Base-by-base conservation (phyloP, 2,113 vertebrate species). In the Calypte anna region DNA sequence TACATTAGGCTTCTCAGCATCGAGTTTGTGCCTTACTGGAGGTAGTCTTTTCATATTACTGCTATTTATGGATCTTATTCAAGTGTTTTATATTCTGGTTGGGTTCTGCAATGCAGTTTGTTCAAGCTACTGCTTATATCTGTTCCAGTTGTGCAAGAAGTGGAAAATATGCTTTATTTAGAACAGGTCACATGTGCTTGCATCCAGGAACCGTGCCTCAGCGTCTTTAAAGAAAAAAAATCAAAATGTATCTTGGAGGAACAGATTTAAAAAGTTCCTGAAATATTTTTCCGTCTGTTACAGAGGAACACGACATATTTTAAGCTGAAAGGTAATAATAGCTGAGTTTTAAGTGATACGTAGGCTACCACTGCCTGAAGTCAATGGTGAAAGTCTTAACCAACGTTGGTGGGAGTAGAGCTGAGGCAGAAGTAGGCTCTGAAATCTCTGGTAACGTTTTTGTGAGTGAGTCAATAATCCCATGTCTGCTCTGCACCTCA, bases 131-230 rank as follows among this genome's bases (percentile, higher is more conserved):
- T 98, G 98, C 98, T 98, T 98, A 98, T 98, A 97, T 98, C 97
- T 98, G 97, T 97, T 98, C 98, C 97, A 98, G 97, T 98, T 98
- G 98, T 97, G 98, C 98, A 98, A 98, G 98, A 98, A 98, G 98
- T 98, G 98, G 98, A 98, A 98, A 98, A 98, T 98, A 98, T 98
- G 97, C 98, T 98, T 98, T 98, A 98, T 98, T 98, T 98, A 98
- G 98, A 98, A 98, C 96, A 96, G 96, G 97, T 98, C 98, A 98
- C 98, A 97, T 98, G 98, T 96, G 94, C 97, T 97, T 96, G 97
- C 97, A 97, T 98, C 97, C 97, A 98, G 97, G 97, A 98, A 97
- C 97, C 80, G 82, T 43, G 95, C 96, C 97, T 98, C 96, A 97
- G 94, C 96, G 92, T 96, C 96, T 82, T 92, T 94, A 38, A 91